Percentiles rank a stretch among this genome's conserved stretches.
These are phyloP conservation scores for Salvelinus fontinalis DNA, from an alignment of 2,113 vertebrate species.

Conservation along the genomic window DNA sequence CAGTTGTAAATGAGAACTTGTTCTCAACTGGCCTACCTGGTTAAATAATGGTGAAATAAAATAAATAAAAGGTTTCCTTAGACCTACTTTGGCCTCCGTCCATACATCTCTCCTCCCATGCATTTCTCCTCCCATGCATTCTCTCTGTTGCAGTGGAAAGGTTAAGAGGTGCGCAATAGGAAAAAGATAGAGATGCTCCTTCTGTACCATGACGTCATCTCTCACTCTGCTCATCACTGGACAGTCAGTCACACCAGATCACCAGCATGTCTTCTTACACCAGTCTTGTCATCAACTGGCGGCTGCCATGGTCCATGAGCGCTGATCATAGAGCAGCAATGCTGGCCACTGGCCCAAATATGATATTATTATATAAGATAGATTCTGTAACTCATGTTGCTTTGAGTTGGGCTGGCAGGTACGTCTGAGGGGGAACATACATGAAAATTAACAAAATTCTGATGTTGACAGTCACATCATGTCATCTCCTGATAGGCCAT, in stretches of 20 bases:
- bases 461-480: neutral
- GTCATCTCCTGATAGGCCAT: too few relatives aligned
- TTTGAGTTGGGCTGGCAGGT: neutral
- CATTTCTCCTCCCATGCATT: constrained; percentile 20
- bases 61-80: too few relatives aligned
- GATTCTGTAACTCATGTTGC: neutral
- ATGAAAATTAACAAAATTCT: neutral
- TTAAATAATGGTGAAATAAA: too few relatives aligned
- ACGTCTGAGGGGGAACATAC: too few relatives aligned
- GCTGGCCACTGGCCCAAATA: neutral
- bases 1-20: too few relatives aligned
- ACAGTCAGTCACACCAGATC: neutral
- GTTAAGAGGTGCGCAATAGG: neutral
- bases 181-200: too few relatives aligned
- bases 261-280: constrained; percentile 9
- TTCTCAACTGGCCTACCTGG: too few relatives aligned
- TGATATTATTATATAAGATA: neutral
- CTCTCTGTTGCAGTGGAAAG: constrained; percentile 23
- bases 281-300: neutral
- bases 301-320: neutral
- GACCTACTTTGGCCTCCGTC: too few relatives aligned
- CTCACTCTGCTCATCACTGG: neutral
- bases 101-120: constrained; percentile 5
- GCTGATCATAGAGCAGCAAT: too few relatives aligned
- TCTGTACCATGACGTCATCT: constrained; percentile 15